A percentile compares a stretch with the other conserved stretches of the same genome.
Conservation (phyloP, 2,797 vertebrate genomes). For the Pempheris klunzingeri region DNA sequence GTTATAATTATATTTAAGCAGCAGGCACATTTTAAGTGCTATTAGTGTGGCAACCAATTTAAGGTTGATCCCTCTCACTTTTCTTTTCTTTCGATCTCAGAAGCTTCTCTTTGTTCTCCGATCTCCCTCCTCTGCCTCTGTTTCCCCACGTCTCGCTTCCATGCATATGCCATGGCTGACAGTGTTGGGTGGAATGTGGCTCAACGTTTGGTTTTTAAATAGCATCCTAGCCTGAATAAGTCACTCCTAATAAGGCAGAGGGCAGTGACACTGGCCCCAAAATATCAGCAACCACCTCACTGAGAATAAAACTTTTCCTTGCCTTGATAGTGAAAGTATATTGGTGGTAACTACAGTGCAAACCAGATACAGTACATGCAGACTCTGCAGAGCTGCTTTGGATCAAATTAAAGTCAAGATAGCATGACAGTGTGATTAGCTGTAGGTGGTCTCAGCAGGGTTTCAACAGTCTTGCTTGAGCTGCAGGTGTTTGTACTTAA, state of each 20-base stretch:
- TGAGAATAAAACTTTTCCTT: constrained; percentile 69
- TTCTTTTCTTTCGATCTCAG: not conserved
- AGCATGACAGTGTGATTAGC: not conserved
- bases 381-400: not conserved
- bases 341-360: constrained; percentile 17
- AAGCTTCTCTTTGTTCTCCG: not conserved
- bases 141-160: constrained; percentile 54
- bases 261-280: constrained; percentile 71
- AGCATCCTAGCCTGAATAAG: constrained; percentile 78
- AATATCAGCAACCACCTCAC: constrained; percentile 79
- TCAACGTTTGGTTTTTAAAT: constrained; percentile 86
- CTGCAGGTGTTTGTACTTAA: constrained; percentile 25
- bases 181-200: constrained; percentile 79
- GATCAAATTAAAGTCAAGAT: constrained; percentile 24
- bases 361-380: constrained; percentile 3
- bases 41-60: not conserved
- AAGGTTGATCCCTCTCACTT: constrained; percentile 4
- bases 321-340: constrained; percentile 33
- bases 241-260: constrained; percentile 85
- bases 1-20: constrained; percentile 27
- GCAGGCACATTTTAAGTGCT: not conserved
- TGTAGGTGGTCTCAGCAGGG: constrained; percentile 3
- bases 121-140: constrained; percentile 12
- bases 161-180: constrained; percentile 59
- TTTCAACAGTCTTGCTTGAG: constrained; percentile 16